These are phyloP conservation scores for Acromyrmex heyeri DNA, from an alignment of 1,140 invertebrate species.

Conservation along the genomic window DNA sequence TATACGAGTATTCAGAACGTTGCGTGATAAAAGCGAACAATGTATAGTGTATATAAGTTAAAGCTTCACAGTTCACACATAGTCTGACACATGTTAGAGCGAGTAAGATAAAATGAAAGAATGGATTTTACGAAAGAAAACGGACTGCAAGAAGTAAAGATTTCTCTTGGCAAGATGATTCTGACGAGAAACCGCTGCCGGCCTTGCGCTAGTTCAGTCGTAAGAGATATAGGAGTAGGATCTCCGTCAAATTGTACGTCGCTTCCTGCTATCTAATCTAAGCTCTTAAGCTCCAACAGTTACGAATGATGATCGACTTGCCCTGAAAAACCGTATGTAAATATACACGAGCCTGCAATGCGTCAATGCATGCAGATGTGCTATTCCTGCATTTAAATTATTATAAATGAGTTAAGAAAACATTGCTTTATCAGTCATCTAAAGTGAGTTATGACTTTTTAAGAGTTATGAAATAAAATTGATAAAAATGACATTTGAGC, in stretches of 20 bases:
- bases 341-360: neutral
- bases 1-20: neutral
- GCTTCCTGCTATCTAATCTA: slow-evolving; percentile 19
- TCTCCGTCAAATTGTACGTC: neutral
- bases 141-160: slow-evolving; percentile 24
- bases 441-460: too few relatives aligned
- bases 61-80: neutral
- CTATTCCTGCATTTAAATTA: neutral
- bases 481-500: too few relatives aligned
- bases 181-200: slow-evolving; percentile 26
- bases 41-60: neutral
- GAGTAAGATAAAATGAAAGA: slow-evolving; percentile 2
- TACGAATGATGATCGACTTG: slow-evolving; percentile 33
- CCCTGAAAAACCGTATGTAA: slow-evolving; percentile 5
- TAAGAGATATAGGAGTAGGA: slow-evolving; percentile 6
- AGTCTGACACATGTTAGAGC: neutral
- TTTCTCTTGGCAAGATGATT: slow-evolving; percentile 30
- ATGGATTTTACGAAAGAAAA: neutral
- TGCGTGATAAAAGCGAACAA: neutral
- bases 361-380: neutral
- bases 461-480: too few relatives aligned
- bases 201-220: slow-evolving; percentile 27
- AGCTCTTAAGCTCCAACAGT: slow-evolving; percentile 43
- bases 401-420: too few relatives aligned
- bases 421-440: too few relatives aligned